Evolutionary conservation across 1,140 invertebrate species (phyloP), one percentile per base, ranked within the genome.

Genomic region (Acromyrmex heyeri): DNA sequence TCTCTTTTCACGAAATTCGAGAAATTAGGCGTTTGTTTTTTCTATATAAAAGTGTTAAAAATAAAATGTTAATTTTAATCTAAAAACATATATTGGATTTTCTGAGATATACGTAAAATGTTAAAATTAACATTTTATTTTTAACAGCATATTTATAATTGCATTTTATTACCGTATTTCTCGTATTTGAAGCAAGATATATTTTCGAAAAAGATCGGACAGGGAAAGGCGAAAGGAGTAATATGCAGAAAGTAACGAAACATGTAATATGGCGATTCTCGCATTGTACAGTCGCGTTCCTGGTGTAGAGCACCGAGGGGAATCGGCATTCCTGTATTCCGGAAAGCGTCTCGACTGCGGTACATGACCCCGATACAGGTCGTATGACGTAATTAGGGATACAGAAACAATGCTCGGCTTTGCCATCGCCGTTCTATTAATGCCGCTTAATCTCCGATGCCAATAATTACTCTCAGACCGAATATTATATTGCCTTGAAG

Each of bases 401-500:
- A 73, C 67, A 82, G 55, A 82, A 82, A 82, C 79, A 82, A 82
- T 82, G 67, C 67, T 7, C 53, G 67, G 34, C 67, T 62, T 82
- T 73, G 38, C 67, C 21, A 48, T 16, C 18, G 53, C 55, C 50
- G 21, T 73, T 67, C 65, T 59, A 73, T 73, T 72, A 73, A 82
- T 82, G 67, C 24, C 67, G 67, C 53, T 82, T 73, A 82, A 82
- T 82, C 67, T 82, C 55, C 79, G 55, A 59, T 73, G 34, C 79
- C 79, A 82, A 82, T 82, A 82, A 82, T 82, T 82, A 55, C 67
- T 82, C 79, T 27, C 67, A 55, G 67, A 61, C 38, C 18, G 79
- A 82, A 82, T 82, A 73, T 82, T 82, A 73, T 73, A 82, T 82
- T 82, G 67, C 67, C 55, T 82, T 73, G 69, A 61, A 82, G 38